Evolutionary conservation across 2,888 invertebrate genomes (phyloP), one percentile per base, ranked within the genome.

Genomic region (Bembecia ichneumoniformis): DNA sequence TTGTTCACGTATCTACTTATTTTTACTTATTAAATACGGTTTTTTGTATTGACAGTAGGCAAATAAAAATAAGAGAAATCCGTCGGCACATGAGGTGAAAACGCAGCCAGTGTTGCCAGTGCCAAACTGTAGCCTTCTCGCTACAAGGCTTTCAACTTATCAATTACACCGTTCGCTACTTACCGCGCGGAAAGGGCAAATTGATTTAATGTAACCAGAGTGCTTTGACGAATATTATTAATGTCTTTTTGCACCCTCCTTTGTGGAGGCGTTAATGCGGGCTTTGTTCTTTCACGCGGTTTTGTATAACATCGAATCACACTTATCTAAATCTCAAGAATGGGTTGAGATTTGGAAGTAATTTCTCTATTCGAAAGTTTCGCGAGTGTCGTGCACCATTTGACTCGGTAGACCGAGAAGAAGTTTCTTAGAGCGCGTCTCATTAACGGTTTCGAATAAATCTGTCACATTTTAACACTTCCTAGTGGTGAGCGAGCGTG

Each of bases 171-270:
- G 83, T 86, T 86, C 81, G 82, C 86, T 87, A 87, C 87, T 87
- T 87, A 87, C 86, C 79, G 82, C 86, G 84, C 78, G 83, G 80
- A 82, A 84, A 86, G 86, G 86, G 83, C 86, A 86, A 86, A 87
- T 87, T 87, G 86, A 87, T 87, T 87, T 87, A 87, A 87, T 87
- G 87, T 87, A 86, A 84, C 86, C 84, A 78, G 86, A 86, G 86
- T 86, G 86, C 86, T 87, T 86, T 87, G 86, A 87, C 86, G 87
- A 87, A 86, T 87, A 87, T 87, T 87, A 87, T 87, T 86, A 87
- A 83, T 84, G 86, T 84, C 86, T 86, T 87, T 87, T 84, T 84
- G 69, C 82, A 74, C 82, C 81, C 84, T 77, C 79, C 73, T 68
- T 71, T 74, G 58, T 71, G 71, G 73, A 70, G 69, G 67, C 71